Percentiles rank a stretch among this genome's conserved stretches.
Conservation (phyloP, 2,888 invertebrate genomes). For the Calephelis perditalis region DNA sequence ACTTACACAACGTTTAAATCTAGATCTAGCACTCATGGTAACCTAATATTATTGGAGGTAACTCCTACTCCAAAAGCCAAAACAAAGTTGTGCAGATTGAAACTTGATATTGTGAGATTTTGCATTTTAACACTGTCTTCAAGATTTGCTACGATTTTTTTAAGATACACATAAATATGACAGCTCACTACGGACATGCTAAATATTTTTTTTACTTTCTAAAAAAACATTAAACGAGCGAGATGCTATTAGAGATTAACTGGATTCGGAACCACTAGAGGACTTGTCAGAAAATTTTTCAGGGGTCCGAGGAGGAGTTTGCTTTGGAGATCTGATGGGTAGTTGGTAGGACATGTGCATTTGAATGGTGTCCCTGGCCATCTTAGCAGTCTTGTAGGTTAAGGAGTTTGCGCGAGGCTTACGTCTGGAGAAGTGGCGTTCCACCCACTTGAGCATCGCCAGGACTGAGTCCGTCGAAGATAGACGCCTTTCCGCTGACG, state of each 20-base stretch:
- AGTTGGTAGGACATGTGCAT: constrained; percentile 86
- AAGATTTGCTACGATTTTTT: too few relatives aligned
- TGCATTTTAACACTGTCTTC: too few relatives aligned
- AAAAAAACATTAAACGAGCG: background rate
- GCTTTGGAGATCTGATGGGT: constrained; percentile 50
- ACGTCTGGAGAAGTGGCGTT: constrained; percentile 87
- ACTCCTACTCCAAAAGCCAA: background rate
- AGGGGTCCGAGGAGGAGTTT: constrained; percentile 52
- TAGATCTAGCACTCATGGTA: background rate
- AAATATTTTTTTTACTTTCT: background rate
- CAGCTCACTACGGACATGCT: too few relatives aligned
- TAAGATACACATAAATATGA: too few relatives aligned
- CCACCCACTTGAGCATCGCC: constrained; percentile 94
- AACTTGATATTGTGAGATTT: too few relatives aligned
- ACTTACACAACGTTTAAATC: background rate
- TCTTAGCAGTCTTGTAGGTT: constrained; percentile 79
- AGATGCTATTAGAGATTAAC: constrained; percentile 31
- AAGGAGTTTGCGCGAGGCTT: constrained; percentile 85
- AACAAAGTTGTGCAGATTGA: too few relatives aligned
- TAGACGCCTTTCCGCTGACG: constrained; percentile 90
- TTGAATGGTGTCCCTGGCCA: constrained; percentile 82
- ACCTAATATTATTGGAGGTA: constrained; percentile 1
- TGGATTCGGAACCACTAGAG: constrained; percentile 64
- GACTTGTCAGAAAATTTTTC: constrained; percentile 42
- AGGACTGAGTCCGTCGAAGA: constrained; percentile 94